Evolutionary conservation across 2,797 vertebrate genomes (phyloP).

Genomic region (Sebastes umbrosus): DNA sequence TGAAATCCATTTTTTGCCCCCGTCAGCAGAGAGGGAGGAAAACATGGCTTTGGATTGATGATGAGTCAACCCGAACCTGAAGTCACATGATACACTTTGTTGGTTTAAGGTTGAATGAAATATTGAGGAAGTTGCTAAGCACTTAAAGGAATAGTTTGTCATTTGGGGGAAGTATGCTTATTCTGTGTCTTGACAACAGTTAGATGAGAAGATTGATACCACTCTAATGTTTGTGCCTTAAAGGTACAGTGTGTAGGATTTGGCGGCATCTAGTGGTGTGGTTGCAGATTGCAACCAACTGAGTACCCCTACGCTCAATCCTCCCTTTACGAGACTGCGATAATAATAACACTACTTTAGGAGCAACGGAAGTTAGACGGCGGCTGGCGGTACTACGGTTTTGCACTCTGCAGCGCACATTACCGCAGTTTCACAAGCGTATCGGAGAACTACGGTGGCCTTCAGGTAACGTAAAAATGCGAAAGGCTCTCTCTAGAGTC

Average conservation of each 20-base stretch:
- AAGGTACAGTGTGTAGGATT: neutral
- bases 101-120: constrained; percentile 10
- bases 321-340: fast-evolving
- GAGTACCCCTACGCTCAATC: neutral
- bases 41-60: constrained; percentile 49
- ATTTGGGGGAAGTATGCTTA: neutral
- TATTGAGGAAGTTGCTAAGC: neutral
- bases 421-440: too few relatives aligned
- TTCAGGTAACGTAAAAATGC: neutral
- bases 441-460: too few relatives aligned
- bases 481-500: fast-evolving
- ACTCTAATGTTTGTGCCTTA: neutral
- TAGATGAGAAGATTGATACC: neutral
- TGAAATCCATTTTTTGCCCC: constrained; percentile 67
- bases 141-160: neutral
- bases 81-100: constrained; percentile 45
- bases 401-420: too few relatives aligned
- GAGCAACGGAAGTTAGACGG: too few relatives aligned
- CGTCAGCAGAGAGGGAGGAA: constrained; percentile 67
- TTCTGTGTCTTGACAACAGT: neutral
- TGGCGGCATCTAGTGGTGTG: neutral
- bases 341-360: too few relatives aligned
- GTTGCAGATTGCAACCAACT: neutral
- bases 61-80: constrained; percentile 38
- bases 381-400: too few relatives aligned